Conservation (phyloP, 1,140 invertebrate species). For the Tigriopus japonicus region DNA sequence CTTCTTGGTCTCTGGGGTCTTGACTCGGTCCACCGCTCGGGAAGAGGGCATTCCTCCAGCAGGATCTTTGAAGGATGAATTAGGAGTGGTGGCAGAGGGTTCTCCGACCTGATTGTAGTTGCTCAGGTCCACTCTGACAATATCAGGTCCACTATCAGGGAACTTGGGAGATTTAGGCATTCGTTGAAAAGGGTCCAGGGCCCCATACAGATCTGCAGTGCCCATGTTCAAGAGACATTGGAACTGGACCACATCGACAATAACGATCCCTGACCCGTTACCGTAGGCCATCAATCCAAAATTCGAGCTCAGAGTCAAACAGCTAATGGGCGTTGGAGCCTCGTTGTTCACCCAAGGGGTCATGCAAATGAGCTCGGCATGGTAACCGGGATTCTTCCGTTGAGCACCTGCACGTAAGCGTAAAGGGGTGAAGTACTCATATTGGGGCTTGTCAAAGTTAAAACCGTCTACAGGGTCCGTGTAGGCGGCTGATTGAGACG, state of each 20-base stretch:
- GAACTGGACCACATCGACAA: conserved; percentile 85
- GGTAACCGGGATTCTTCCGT: conserved; percentile 73
- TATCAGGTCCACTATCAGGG: conserved; percentile 20
- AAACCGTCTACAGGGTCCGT: conserved; percentile 25
- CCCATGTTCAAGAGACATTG: conserved; percentile 63
- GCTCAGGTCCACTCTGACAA: conserved; percentile 9
- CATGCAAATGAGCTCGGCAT: conserved; percentile 82
- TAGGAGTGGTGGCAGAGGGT: neutral
- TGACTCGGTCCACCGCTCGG: neutral
- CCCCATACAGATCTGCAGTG: conserved; percentile 67
- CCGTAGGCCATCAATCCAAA: conserved; percentile 95
- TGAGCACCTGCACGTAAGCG: conserved; percentile 37
- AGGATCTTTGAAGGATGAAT: neutral
- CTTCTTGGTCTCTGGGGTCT: neutral
- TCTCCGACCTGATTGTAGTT: conserved; percentile 9
- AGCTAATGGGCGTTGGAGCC: conserved; percentile 58
- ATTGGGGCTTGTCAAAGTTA: conserved; percentile 21
- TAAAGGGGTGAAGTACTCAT: conserved; percentile 12
- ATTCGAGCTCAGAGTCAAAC: conserved; percentile 79
- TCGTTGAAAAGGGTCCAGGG: conserved; percentile 66
- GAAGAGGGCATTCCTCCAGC: neutral
- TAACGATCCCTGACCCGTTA: conserved; percentile 77
- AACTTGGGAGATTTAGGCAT: conserved; percentile 57
- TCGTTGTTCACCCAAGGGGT: conserved; percentile 59
- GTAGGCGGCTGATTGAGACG: conserved; percentile 31